Percentiles rank a stretch among this genome's conserved stretches.
Conservation (phyloP, 2,113 vertebrate genomes). For the Petromus typicus region DNA sequence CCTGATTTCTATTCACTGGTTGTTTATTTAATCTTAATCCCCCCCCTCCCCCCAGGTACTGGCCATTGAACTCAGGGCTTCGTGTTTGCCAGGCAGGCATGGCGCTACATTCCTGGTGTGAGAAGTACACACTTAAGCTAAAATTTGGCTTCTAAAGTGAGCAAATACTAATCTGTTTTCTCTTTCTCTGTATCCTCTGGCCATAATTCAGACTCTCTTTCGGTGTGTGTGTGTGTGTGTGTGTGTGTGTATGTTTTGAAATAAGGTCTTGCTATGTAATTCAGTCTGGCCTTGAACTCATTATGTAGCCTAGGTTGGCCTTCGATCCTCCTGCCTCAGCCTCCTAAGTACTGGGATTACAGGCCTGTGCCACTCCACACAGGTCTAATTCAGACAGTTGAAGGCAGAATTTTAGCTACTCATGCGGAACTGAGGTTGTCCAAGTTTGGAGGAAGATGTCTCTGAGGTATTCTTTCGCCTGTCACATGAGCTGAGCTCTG, state of each 20-base stretch:
- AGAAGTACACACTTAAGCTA: background rate
- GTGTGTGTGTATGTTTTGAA: background rate
- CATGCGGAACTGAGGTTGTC: background rate
- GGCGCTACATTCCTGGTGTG: too few relatives aligned
- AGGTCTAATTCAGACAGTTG: background rate
- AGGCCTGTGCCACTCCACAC: background rate
- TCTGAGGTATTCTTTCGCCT: background rate
- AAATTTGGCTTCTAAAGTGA: slow-evolving; percentile 9
- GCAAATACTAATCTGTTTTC: background rate
- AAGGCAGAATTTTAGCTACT: slow-evolving; percentile 21
- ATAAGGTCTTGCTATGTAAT: background rate
- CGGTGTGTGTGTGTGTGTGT: background rate
- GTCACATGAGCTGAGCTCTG: background rate
- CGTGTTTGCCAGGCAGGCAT: too few relatives aligned
- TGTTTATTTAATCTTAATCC: too few relatives aligned
- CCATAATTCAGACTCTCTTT: background rate
- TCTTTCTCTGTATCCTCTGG: background rate
- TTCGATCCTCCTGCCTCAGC: background rate
- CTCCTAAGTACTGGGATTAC: background rate
- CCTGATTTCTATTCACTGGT: too few relatives aligned
- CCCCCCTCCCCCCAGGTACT: too few relatives aligned
- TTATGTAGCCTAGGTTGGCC: background rate
- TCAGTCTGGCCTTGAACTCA: background rate
- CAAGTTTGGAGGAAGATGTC: background rate
- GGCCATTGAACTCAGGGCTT: too few relatives aligned